Evolutionary conservation across 2,113 vertebrate species (phyloP).

Genomic region (Emydocephalus ijimae): DNA sequence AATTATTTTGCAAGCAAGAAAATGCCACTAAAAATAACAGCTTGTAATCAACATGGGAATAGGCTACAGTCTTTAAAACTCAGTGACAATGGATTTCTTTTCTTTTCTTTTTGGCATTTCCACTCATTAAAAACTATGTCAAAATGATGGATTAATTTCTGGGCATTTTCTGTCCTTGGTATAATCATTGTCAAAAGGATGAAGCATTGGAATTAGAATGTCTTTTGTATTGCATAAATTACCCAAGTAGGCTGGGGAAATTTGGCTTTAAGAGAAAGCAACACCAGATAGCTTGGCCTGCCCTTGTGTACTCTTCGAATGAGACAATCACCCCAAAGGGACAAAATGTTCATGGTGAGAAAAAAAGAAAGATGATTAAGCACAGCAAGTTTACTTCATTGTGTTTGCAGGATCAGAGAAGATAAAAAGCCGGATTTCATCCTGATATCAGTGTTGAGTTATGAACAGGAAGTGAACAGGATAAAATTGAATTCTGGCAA

Average conservation of each 20-base stretch:
- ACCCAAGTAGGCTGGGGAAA: slow-evolving; percentile 30
- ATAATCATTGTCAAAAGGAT: slow-evolving; percentile 64
- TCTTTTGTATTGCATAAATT: slow-evolving; percentile 55
- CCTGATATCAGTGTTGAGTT: background rate
- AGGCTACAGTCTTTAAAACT: slow-evolving; percentile 62
- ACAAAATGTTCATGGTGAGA: background rate
- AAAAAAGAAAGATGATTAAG: background rate
- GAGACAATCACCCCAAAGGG: background rate
- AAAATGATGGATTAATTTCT: slow-evolving; percentile 75
- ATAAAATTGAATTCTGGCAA: background rate
- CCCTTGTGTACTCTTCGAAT: background rate
- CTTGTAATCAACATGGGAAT: slow-evolving; percentile 39
- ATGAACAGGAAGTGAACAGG: background rate
- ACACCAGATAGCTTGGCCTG: background rate
- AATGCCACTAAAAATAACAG: slow-evolving; percentile 37
- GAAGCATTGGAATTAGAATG: slow-evolving; percentile 58
- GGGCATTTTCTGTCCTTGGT: slow-evolving; percentile 70
- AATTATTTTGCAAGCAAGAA: slow-evolving; percentile 8
- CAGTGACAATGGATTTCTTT: slow-evolving; percentile 67
- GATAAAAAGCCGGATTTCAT: background rate
- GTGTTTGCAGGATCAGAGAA: background rate
- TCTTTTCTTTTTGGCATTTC: slow-evolving; percentile 63
- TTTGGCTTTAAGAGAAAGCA: slow-evolving; percentile 21
- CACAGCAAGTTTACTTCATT: background rate
- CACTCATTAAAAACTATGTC: slow-evolving; percentile 72